Evolutionary conservation across 2,797 vertebrate species (phyloP).

Genomic region (Halcyon chelicuti): DNA sequence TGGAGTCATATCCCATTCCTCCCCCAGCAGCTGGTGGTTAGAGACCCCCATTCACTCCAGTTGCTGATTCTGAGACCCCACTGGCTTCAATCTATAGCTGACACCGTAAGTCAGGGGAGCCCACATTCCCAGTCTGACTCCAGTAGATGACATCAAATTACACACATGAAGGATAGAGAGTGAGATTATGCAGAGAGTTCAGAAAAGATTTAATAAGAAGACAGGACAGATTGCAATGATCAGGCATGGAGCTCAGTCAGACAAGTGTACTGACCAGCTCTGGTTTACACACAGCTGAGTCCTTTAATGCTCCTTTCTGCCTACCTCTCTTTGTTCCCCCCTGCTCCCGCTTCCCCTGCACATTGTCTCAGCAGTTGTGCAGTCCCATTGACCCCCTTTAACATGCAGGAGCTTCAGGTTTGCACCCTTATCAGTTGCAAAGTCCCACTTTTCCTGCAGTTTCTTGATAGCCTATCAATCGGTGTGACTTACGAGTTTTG

Average conservation of each 20-base stretch:
- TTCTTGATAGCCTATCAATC: neutral
- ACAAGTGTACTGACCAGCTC: fast-evolving
- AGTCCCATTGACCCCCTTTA: neutral
- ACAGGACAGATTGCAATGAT: neutral
- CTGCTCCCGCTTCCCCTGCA: neutral
- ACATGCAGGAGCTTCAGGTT: neutral
- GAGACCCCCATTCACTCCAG: neutral
- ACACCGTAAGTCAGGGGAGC: too few relatives aligned
- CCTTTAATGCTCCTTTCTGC: neutral
- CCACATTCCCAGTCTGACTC: neutral
- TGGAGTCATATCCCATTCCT: neutral
- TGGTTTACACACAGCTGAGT: neutral
- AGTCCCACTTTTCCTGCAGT: neutral
- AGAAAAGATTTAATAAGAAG: neutral
- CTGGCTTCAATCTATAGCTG: neutral
- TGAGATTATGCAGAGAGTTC: neutral
- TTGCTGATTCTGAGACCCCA: neutral
- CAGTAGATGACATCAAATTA: neutral
- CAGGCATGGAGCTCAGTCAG: neutral
- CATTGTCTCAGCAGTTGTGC: neutral
- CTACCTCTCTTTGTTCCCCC: neutral
- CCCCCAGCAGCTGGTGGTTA: neutral
- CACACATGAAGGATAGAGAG: too few relatives aligned
- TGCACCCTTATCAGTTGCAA: neutral
- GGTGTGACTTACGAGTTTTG: neutral